Conservation (phyloP, 2,113 vertebrate genomes). For the Melospiza melodia region DNA sequence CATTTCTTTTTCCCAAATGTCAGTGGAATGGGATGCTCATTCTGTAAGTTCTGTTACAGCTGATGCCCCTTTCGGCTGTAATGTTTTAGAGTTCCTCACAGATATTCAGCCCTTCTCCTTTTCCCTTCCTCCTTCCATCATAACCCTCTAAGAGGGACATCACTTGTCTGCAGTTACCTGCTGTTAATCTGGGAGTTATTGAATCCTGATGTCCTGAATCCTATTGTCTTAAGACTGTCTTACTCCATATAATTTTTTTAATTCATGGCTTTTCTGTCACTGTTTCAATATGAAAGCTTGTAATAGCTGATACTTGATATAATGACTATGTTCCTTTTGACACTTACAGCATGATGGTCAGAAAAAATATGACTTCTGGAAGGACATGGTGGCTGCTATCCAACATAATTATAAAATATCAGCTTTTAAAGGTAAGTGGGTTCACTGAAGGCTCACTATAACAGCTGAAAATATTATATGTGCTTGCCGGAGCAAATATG, state of each 20-base stretch:
- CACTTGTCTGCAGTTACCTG: neutral
- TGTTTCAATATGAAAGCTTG: neutral
- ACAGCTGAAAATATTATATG: neutral
- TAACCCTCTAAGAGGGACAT: neutral
- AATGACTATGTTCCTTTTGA: slow-evolving; percentile 30
- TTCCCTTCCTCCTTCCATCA: rapidly evolving
- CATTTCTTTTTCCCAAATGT: neutral
- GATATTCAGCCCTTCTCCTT: neutral
- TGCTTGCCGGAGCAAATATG: neutral
- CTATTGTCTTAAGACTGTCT: neutral
- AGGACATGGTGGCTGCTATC: slow-evolving; percentile 90
- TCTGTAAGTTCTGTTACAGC: neutral
- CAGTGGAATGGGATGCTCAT: neutral
- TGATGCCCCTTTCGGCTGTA: neutral
- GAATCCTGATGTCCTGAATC: neutral
- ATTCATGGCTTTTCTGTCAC: neutral
- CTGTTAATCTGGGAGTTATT: neutral
- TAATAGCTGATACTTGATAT: neutral
- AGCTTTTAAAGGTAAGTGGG: slow-evolving; percentile 90
- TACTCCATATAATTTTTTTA: neutral
- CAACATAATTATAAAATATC: slow-evolving; percentile 96
- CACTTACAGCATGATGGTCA: slow-evolving; percentile 80
- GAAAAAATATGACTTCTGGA: slow-evolving; percentile 92
- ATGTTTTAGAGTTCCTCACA: neutral
- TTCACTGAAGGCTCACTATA: neutral